Conservation (phyloP, 2,888 invertebrate species). For the Drosophila meridionalis region DNA sequence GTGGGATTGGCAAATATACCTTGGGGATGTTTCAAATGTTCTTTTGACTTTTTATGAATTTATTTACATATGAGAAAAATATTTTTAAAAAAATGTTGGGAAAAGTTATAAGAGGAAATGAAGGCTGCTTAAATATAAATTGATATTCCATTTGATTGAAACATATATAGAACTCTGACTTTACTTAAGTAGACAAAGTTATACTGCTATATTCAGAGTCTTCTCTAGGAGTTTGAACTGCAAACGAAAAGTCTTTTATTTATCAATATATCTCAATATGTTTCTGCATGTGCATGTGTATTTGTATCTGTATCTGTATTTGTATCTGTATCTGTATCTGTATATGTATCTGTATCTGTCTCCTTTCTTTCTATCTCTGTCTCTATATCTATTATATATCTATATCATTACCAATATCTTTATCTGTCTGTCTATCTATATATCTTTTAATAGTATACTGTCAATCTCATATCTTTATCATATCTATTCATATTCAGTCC, state of each 20-base stretch:
- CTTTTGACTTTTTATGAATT: not conserved
- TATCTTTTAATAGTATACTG: not conserved
- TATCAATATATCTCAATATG: not conserved
- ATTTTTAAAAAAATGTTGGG: not conserved
- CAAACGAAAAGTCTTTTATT: too few species aligned
- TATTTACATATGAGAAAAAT: not conserved
- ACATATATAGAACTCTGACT: too few species aligned
- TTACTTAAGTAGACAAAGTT: too few species aligned
- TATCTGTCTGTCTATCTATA: not conserved
- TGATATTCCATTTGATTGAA: not conserved
- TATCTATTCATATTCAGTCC: not conserved
- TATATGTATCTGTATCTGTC: not conserved
- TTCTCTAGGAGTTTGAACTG: too few species aligned
- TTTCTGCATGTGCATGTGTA: not conserved
- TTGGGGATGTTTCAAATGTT: not conserved
- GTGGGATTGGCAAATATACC: not conserved
- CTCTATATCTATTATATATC: not conserved
- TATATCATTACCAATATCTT: not conserved
- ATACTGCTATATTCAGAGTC: too few species aligned
- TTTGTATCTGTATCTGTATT: not conserved
- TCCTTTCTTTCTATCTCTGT: not conserved
- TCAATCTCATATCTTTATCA: not conserved
- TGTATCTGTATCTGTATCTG: not conserved
- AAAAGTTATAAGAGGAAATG: not conserved
- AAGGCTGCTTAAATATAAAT: not conserved